These are phyloP conservation scores for Venusia cambrica DNA, from an alignment of 2,888 invertebrate genomes.

Conservation along the genomic window DNA sequence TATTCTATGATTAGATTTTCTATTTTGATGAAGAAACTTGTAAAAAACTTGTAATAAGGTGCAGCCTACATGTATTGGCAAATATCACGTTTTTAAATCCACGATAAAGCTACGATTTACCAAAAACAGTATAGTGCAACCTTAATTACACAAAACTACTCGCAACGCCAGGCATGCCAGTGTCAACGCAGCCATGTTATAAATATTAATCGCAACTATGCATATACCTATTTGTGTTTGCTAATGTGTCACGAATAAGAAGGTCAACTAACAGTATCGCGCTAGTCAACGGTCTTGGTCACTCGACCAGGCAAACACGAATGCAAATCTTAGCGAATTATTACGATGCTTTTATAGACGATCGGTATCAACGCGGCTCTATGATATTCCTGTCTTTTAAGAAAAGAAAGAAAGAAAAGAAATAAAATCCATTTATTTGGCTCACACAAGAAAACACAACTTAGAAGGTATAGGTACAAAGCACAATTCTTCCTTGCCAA, in stretches of 20 bases:
- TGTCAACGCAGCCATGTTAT: constrained; percentile 23
- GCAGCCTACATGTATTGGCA: no score
- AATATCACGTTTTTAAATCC: no score
- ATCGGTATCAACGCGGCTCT: constrained; percentile 40
- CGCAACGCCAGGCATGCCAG: constrained; percentile 16
- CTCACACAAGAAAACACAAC: no score
- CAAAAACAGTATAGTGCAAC: no score
- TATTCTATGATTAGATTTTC: no score
- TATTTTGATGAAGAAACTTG: no score
- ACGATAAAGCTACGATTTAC: no score
- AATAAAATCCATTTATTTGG: no score
- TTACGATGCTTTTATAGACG: constrained; percentile 24
- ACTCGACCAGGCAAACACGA: constrained; percentile 39
- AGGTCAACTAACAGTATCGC: constrained; percentile 58
- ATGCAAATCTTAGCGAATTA: constrained; percentile 39
- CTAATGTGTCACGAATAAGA: constrained; percentile 39
- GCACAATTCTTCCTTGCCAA: no score
- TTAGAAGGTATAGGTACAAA: no score
- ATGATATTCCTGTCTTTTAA: constrained; percentile 36
- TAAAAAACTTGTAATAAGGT: no score
- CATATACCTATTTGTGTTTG: constrained; percentile 36
- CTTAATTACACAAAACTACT: constrained; percentile 1
- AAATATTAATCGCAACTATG: constrained; percentile 28
- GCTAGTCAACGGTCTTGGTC: constrained; percentile 43
- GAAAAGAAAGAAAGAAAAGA: constrained; percentile 27